Conservation (phyloP, 2,113 vertebrate species). For the Muntiacus muntjak region DNA sequence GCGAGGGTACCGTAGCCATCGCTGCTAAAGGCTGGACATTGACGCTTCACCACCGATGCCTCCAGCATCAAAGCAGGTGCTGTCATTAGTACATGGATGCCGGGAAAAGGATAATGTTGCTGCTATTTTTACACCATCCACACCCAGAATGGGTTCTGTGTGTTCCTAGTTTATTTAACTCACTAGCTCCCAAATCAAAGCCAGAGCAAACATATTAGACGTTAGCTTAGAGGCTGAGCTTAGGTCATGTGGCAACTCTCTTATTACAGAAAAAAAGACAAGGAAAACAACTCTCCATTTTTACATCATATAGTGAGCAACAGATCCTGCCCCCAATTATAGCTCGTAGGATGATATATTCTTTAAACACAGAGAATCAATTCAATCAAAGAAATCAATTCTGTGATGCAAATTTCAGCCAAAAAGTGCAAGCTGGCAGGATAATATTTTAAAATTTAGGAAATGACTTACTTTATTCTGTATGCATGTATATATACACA, state of each 20-base stretch:
- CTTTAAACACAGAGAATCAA: neutral
- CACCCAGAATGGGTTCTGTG: neutral
- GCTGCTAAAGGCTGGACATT: neutral
- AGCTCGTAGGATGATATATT: neutral
- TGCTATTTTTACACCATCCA: neutral
- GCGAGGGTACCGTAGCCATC: neutral
- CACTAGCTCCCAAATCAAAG: neutral
- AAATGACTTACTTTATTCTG: neutral
- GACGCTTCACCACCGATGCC: neutral
- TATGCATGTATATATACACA: neutral
- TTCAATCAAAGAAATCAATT: neutral
- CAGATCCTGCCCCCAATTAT: neutral
- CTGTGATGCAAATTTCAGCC: neutral
- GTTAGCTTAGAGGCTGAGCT: neutral
- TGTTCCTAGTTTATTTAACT: neutral
- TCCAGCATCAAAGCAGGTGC: neutral
- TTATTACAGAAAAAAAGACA: neutral
- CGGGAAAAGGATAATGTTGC: neutral
- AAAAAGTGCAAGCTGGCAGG: conserved; percentile 9
- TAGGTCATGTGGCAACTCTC: neutral
- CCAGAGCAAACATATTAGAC: neutral
- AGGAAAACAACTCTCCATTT: neutral
- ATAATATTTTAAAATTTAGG: conserved; percentile 1
- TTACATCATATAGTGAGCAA: neutral
- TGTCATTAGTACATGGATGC: neutral